These are phyloP conservation scores for Formica selysi DNA, from an alignment of 1,140 invertebrate species.

Conservation along the genomic window DNA sequence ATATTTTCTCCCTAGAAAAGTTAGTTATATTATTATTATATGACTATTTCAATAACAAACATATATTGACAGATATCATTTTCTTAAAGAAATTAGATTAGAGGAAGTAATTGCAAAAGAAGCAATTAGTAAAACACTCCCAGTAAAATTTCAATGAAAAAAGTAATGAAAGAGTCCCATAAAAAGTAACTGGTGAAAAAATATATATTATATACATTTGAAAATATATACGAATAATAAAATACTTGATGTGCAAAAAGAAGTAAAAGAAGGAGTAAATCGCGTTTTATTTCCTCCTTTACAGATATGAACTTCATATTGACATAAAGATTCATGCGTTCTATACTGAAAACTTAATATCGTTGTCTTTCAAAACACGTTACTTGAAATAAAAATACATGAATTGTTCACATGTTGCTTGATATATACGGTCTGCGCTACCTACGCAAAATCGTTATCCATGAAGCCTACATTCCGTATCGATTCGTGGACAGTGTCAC, in stretches of 20 bases:
- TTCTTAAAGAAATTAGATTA: constrained; percentile 5
- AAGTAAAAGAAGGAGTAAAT: not conserved
- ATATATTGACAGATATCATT: constrained; percentile 19
- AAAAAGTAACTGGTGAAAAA: constrained; percentile 45
- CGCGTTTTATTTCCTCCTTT: not conserved
- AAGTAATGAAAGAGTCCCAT: constrained; percentile 21
- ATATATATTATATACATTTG: constrained; percentile 14
- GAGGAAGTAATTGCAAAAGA: not conserved
- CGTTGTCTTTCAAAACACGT: not conserved
- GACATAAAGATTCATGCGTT: not conserved
- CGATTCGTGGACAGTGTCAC: constrained; percentile 64
- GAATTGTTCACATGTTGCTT: constrained; percentile 37
- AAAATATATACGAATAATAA: constrained; percentile 18
- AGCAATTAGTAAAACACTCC: constrained; percentile 24
- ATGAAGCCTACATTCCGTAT: constrained; percentile 55
- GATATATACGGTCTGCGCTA: constrained; percentile 12
- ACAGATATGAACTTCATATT: constrained; percentile 2
- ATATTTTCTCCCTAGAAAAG: not conserved
- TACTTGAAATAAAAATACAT: not conserved
- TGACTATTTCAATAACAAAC: not conserved
- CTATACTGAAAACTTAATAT: not conserved
- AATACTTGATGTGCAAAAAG: not conserved
- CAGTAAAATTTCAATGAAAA: constrained; percentile 9
- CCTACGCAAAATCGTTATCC: constrained; percentile 55
- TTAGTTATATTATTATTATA: constrained; percentile 2